Percentiles rank a stretch among this genome's conserved stretches.
These are phyloP conservation scores for Petrocephalus microphthalmus DNA, from an alignment of 2,113 vertebrate species.

Conservation along the genomic window DNA sequence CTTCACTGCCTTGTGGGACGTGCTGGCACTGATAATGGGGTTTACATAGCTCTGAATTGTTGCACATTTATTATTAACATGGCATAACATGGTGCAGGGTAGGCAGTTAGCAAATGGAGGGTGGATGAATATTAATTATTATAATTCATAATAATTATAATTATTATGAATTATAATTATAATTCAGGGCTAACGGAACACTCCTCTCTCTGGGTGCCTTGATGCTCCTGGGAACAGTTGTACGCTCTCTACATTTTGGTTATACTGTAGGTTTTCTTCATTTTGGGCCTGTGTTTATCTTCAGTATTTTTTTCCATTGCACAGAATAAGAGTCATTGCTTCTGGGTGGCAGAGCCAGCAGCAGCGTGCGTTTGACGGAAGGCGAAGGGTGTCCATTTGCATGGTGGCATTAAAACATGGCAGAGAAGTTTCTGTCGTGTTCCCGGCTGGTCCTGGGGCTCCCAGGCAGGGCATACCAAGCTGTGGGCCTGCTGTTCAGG, in stretches of 20 bases:
- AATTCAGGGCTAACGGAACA: not conserved
- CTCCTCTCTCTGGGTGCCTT: not conserved
- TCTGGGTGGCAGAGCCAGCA: not conserved
- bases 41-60: not conserved
- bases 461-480: not conserved
- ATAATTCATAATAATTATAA: too few relatives aligned
- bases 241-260: not conserved
- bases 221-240: not conserved
- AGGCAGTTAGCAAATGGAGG: not conserved
- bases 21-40: not conserved
- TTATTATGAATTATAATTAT: too few relatives aligned
- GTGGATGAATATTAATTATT: not conserved
- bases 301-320: not conserved
- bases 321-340: not conserved
- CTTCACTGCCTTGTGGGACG: not conserved
- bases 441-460: not conserved
- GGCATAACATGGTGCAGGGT: not conserved
- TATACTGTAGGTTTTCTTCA: not conserved
- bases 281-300: not conserved
- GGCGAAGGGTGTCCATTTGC: not conserved
- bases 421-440: not conserved
- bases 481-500: not conserved
- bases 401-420: not conserved
- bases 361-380: not conserved
- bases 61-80: not conserved